Evolutionary conservation across 2,113 vertebrate species (phyloP).

Genomic region (Gallinago media): DNA sequence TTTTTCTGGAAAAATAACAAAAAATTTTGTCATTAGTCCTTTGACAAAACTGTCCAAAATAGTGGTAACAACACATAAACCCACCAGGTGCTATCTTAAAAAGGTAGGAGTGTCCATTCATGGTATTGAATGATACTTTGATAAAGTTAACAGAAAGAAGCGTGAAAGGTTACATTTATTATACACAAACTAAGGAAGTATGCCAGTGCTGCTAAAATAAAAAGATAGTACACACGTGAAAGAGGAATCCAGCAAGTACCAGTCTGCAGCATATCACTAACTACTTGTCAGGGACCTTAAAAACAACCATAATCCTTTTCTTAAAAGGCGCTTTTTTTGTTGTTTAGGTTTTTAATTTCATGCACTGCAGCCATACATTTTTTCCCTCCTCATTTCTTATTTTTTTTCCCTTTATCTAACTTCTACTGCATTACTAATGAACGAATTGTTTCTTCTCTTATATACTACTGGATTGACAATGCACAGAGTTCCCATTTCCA

Average conservation of each 20-base stretch:
- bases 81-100: neutral
- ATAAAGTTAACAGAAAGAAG: neutral
- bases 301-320: neutral
- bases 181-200: neutral
- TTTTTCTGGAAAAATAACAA: neutral
- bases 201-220: neutral
- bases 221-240: neutral
- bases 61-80: neutral
- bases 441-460: neutral
- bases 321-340: neutral
- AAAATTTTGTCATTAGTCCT: neutral
- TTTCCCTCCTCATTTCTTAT: neutral
- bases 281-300: neutral
- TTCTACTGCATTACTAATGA: neutral
- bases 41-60: neutral
- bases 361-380: neutral
- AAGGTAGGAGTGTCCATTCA: neutral
- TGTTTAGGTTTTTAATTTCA: neutral
- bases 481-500: neutral
- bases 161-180: fast-evolving
- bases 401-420: neutral
- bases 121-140: neutral
- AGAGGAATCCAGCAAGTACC: neutral
- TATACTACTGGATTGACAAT: neutral
- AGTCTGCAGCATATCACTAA: neutral